Percentiles rank a stretch among this genome's conserved stretches.
Conservation (phyloP, 2,113 vertebrate genomes). For the Actenoides hombroni region DNA sequence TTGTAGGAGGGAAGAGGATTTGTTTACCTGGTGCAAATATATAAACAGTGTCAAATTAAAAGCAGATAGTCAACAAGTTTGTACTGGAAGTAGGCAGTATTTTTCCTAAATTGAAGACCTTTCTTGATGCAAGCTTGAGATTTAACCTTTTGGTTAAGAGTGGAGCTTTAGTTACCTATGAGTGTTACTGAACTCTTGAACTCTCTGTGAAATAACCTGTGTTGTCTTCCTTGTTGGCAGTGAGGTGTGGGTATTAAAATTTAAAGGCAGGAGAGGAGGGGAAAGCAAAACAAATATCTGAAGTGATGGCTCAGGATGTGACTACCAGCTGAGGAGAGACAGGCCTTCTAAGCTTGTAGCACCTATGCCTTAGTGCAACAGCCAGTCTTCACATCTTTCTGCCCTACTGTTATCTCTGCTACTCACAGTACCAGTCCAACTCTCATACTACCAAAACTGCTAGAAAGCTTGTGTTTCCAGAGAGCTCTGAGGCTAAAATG, state of each 20-base stretch:
- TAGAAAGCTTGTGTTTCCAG: background rate
- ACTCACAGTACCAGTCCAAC: background rate
- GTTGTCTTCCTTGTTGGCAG: background rate
- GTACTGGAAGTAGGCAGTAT: background rate
- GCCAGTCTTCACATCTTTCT: background rate
- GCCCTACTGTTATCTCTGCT: background rate
- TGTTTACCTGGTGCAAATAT: background rate
- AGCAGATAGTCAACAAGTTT: background rate
- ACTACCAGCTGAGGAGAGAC: background rate
- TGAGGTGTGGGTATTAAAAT: background rate
- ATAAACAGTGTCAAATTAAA: background rate
- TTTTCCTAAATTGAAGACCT: background rate
- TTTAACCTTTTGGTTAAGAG: background rate
- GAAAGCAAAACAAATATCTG: background rate
- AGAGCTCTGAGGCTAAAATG: background rate
- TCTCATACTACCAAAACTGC: background rate
- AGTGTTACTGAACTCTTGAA: background rate
- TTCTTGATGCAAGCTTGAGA: background rate
- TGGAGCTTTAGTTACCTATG: background rate
- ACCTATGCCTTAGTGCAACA: background rate
- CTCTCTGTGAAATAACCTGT: background rate
- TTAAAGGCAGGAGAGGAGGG: background rate
- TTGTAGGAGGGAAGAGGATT: background rate
- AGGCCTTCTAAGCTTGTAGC: background rate
- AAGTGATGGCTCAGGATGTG: background rate